Evolutionary conservation across 2,113 vertebrate genomes (phyloP).

Genomic region (Oreotrochilus melanogaster): DNA sequence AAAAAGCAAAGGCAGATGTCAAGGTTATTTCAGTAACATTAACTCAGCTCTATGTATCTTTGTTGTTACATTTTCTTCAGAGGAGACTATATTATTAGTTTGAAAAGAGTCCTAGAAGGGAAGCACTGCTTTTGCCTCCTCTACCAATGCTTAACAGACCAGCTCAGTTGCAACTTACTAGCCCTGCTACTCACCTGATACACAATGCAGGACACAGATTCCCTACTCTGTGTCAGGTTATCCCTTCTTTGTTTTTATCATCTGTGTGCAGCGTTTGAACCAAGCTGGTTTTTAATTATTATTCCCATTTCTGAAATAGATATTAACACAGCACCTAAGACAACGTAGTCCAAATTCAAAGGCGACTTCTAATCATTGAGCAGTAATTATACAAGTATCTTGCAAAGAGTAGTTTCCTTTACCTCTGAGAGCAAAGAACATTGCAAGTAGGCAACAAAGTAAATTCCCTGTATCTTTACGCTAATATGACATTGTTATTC

Average conservation of each 20-base stretch:
- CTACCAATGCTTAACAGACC: background rate
- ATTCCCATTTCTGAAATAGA: background rate
- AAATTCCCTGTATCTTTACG: background rate
- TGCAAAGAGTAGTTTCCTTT: background rate
- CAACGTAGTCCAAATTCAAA: background rate
- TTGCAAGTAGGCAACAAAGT: background rate
- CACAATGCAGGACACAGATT: fast-evolving
- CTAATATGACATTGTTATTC: background rate
- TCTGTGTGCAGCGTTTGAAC: background rate
- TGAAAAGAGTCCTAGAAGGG: background rate
- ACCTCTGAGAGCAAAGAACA: background rate
- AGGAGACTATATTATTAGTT: background rate
- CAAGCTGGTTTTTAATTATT: background rate
- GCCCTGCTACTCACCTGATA: background rate
- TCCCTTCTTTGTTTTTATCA: background rate
- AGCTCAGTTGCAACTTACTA: background rate
- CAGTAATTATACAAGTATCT: background rate
- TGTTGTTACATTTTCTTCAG: background rate
- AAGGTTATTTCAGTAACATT: background rate
- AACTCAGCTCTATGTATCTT: background rate
- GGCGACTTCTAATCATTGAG: background rate
- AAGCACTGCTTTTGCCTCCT: background rate
- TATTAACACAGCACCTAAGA: background rate
- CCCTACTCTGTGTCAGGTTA: background rate
- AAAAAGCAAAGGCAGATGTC: background rate